Conservation (phyloP, 2,888 invertebrate species). For the Ormyrus labotus region DNA sequence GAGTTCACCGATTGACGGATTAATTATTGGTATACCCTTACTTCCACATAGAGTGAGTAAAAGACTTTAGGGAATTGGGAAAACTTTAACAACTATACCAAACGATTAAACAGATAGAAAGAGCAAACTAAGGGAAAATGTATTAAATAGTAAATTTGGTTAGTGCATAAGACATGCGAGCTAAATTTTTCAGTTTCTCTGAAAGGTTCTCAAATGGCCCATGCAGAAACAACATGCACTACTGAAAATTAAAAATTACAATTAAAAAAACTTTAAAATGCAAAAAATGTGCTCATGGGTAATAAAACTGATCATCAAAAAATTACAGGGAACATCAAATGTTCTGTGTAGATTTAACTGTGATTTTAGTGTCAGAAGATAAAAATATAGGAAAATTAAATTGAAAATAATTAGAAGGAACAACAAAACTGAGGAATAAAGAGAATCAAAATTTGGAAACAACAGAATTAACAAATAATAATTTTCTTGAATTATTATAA, state of each 20-base stretch:
- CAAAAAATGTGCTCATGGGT: constrained; percentile 23
- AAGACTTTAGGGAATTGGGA: constrained; percentile 34
- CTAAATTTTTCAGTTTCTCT: constrained; percentile 59
- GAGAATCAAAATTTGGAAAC: not conserved
- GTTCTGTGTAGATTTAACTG: constrained; percentile 30
- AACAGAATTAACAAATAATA: too few species aligned
- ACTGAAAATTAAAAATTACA: constrained; percentile 67
- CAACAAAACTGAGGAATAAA: constrained; percentile 16
- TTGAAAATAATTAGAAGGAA: constrained; percentile 5
- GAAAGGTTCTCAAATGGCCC: constrained; percentile 67
- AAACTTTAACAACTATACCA: constrained; percentile 29
- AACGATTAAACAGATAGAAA: constrained; percentile 47
- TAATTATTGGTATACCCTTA: constrained; percentile 40
- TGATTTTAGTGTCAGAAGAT: constrained; percentile 34
- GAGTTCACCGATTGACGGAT: constrained; percentile 57
- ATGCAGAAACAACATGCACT: constrained; percentile 73
- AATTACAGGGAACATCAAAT: constrained; percentile 36
- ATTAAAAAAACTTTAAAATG: constrained; percentile 51
- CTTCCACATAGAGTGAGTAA: constrained; percentile 28
- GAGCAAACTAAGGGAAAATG: constrained; percentile 57
- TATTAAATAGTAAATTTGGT: constrained; percentile 64
- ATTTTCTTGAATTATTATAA: too few species aligned
- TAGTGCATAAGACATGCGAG: constrained; percentile 74
- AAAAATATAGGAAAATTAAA: constrained; percentile 39
- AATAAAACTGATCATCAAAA: constrained; percentile 35